These are phyloP conservation scores for Lasioglossum baleicum DNA, from an alignment of 1,140 invertebrate species.

Conservation along the genomic window DNA sequence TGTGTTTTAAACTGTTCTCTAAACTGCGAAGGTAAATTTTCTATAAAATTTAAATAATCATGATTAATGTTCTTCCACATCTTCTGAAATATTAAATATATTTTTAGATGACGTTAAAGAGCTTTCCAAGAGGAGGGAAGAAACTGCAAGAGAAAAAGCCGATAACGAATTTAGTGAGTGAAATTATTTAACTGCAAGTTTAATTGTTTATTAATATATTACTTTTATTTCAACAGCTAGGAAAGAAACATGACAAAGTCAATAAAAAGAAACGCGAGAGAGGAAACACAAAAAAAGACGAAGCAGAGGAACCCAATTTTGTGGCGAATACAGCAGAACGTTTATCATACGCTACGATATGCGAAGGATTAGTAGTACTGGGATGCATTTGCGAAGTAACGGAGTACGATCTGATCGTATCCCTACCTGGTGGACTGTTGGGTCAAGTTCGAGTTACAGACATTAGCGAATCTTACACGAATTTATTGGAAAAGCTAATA, in stretches of 20 bases:
- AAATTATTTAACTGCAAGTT: constrained; percentile 10
- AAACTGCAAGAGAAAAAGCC: constrained; percentile 43
- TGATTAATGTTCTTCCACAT: background rate
- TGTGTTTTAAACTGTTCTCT: background rate
- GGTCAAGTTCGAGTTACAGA: constrained; percentile 82
- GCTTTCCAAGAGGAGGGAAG: constrained; percentile 67
- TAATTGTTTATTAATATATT: background rate
- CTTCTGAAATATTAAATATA: background rate
- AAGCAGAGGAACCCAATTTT: constrained; percentile 29
- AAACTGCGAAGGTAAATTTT: background rate
- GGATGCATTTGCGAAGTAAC: constrained; percentile 79
- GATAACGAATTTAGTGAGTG: constrained; percentile 44
- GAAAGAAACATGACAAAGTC: constrained; percentile 34
- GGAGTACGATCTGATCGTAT: constrained; percentile 81
- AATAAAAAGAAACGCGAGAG: constrained; percentile 32
- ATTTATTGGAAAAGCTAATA: constrained; percentile 80
- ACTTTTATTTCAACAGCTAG: constrained; percentile 28
- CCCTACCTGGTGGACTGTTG: constrained; percentile 81
- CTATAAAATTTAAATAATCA: background rate
- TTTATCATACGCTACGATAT: constrained; percentile 60
- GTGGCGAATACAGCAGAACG: constrained; percentile 58
- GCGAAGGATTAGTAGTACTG: constrained; percentile 81
- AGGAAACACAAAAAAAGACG: constrained; percentile 12
- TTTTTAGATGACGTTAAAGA: constrained; percentile 67
- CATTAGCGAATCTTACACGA: constrained; percentile 83